Percentiles rank a stretch among this genome's conserved stretches.
phyloP scores from a whole-genome alignment of 2,113 vertebrate genomes.

The Clarias gariepinus region DNA sequence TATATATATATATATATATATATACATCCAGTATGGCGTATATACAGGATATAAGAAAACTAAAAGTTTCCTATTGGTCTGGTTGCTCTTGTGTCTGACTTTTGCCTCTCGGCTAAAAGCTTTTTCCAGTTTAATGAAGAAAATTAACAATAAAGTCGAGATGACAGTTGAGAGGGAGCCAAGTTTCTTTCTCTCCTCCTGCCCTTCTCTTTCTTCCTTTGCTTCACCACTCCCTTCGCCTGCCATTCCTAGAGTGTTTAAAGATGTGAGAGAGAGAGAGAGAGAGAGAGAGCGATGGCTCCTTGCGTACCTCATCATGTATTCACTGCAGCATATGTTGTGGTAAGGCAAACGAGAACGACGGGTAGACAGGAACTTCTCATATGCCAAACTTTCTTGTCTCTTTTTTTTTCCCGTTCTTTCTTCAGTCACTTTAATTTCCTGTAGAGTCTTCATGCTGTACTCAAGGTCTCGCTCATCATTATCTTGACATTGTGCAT shows the following conservation, averaged over 20 bases:
- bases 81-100: background rate
- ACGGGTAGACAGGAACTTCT: slow-evolving; percentile 3
- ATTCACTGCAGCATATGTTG: slow-evolving; percentile 7
- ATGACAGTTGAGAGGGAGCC: background rate
- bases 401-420: background rate
- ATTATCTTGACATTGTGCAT: slow-evolving; percentile 11
- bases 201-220: background rate
- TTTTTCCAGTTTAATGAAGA: slow-evolving; percentile 2
- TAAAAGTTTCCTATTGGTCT: background rate
- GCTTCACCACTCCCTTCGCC: background rate
- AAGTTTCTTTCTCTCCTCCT: background rate
- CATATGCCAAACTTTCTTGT: background rate
- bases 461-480: slow-evolving; percentile 21
- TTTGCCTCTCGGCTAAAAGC: slow-evolving; percentile 8
- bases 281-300: background rate
- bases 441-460: background rate
- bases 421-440: slow-evolving; percentile 29
- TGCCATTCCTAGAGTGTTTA: background rate
- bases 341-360: background rate
- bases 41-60: no score
- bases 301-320: background rate
- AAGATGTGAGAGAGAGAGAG: background rate
- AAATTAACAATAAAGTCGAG: background rate
- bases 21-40: no score
- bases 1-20: no score